Percentiles rank a stretch among this genome's conserved stretches.
These are phyloP conservation scores for Isurus oxyrinchus DNA, from an alignment of 2,113 vertebrate genomes.

Conservation along the genomic window DNA sequence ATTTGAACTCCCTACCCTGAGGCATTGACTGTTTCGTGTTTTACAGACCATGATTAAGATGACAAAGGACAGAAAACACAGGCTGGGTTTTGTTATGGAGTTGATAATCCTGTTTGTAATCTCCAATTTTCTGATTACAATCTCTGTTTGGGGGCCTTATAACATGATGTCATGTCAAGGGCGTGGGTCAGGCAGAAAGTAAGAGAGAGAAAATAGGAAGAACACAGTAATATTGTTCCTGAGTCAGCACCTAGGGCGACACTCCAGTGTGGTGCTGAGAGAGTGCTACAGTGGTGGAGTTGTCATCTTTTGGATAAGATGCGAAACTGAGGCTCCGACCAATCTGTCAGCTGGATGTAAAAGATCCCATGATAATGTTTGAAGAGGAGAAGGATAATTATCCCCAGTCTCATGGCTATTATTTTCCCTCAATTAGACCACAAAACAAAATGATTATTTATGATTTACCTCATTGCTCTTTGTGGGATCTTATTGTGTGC, in stretches of 20 bases:
- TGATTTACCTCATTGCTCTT: neutral
- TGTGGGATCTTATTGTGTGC: neutral
- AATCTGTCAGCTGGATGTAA: neutral
- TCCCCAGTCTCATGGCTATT: neutral
- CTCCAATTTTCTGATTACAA: neutral
- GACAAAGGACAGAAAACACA: neutral
- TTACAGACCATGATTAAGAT: neutral
- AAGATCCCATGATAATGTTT: neutral
- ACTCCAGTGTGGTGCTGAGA: neutral
- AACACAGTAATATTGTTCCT: neutral
- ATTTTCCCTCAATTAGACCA: neutral
- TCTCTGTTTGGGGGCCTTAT: neutral
- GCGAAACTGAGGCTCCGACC: neutral
- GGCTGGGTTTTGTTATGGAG: neutral
- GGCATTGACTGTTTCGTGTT: neutral
- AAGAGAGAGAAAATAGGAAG: neutral
- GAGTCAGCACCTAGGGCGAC: neutral
- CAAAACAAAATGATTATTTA: neutral
- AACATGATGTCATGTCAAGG: neutral
- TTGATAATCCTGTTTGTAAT: conserved; percentile 9
- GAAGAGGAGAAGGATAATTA: neutral
- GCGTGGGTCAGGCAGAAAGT: neutral
- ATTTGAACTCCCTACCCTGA: neutral
- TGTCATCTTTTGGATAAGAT: neutral
- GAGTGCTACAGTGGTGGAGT: neutral